These are phyloP conservation scores for Florisuga fusca DNA, from an alignment of 2,797 vertebrate species.

Conservation along the genomic window DNA sequence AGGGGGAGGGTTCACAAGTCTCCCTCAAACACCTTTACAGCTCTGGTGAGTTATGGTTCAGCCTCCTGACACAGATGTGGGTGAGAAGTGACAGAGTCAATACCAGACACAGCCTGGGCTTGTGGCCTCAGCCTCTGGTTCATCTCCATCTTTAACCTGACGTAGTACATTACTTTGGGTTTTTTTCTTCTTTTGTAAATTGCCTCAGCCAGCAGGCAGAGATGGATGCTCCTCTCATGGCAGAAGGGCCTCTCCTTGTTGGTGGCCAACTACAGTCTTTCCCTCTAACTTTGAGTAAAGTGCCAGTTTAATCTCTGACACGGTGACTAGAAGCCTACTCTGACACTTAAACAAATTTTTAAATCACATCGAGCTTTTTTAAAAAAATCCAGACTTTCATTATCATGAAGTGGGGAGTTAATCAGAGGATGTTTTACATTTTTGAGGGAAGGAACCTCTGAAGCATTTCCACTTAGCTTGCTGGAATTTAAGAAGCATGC, in stretches of 20 bases:
- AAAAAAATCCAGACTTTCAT: not conserved
- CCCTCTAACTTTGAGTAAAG: not conserved
- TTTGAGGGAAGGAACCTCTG: constrained; percentile 14
- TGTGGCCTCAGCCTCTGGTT: not conserved
- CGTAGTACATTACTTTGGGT: not conserved
- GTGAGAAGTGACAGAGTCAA: not conserved
- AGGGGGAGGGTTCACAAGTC: not conserved
- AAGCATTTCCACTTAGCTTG: constrained; percentile 45
- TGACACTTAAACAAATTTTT: not conserved
- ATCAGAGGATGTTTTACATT: constrained; percentile 40
- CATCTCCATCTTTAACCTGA: not conserved
- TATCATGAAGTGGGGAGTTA: constrained; percentile 38
- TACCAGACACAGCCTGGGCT: not conserved
- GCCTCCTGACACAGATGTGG: not conserved
- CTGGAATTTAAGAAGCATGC: constrained; percentile 30
- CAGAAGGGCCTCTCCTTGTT: not conserved
- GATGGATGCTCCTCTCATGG: not conserved
- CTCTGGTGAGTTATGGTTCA: not conserved
- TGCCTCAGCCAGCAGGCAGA: not conserved
- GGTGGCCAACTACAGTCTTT: not conserved
- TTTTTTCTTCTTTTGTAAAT: not conserved
- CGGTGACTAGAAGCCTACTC: not conserved
- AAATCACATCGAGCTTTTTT: constrained; percentile 7
- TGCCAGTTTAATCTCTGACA: not conserved
- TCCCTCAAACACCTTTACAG: not conserved